Percentiles rank a stretch among this genome's conserved stretches.
These are phyloP conservation scores for Mus caroli DNA, from an alignment of 2,797 vertebrate genomes.

Conservation along the genomic window DNA sequence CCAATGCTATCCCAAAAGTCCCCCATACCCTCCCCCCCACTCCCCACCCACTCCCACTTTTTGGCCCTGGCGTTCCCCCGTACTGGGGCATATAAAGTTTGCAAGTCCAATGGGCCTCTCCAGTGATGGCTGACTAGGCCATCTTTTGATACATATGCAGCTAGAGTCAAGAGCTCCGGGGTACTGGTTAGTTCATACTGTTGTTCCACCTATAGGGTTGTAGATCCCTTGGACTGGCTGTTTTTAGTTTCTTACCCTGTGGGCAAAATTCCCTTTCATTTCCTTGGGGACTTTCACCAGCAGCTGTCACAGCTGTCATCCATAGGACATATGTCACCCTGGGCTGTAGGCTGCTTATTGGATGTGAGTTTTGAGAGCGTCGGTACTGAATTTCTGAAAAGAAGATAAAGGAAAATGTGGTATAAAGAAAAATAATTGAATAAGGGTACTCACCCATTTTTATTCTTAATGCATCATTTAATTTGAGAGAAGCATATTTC, in stretches of 20 bases:
- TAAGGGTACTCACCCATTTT: conserved; percentile 11
- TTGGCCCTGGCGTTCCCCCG: too few species aligned
- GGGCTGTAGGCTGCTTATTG: conserved; percentile 78
- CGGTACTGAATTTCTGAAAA: conserved; percentile 71
- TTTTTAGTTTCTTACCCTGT: conserved; percentile 79
- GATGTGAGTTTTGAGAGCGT: not conserved
- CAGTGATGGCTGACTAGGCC: too few species aligned
- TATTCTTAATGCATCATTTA: conserved; percentile 38
- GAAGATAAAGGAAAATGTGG: not conserved
- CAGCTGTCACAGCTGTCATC: conserved; percentile 91
- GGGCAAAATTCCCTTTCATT: conserved; percentile 79
- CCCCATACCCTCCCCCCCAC: too few species aligned
- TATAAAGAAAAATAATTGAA: conserved; percentile 20
- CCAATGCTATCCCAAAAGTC: too few species aligned
- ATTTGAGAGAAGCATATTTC: conserved; percentile 10
- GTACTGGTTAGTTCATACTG: too few species aligned
- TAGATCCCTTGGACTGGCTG: not conserved
- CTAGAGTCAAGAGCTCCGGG: too few species aligned
- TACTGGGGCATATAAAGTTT: too few species aligned
- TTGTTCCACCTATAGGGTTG: too few species aligned
- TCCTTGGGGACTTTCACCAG: conserved; percentile 90
- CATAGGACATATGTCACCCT: conserved; percentile 88
- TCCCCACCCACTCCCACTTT: too few species aligned
- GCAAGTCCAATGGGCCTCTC: too few species aligned
- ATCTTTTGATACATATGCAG: too few species aligned